These are phyloP conservation scores for Rhynchotus rufescens DNA, from an alignment of 2,797 vertebrate genomes.

Conservation along the genomic window DNA sequence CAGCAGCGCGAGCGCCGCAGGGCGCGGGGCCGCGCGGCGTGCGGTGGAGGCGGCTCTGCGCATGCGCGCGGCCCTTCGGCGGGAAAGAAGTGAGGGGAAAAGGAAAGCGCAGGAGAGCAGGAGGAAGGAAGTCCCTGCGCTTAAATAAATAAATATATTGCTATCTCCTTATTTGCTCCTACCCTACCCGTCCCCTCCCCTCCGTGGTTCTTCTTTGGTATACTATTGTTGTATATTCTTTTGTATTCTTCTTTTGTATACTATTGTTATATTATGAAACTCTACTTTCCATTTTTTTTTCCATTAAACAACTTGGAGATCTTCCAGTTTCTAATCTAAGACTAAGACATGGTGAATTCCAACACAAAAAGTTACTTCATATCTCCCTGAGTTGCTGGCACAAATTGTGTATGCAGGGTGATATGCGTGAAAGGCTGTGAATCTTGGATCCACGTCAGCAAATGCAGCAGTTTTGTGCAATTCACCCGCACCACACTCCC, in stretches of 20 bases:
- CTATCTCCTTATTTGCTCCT: neutral
- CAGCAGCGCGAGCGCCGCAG: too few species aligned
- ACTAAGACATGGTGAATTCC: neutral
- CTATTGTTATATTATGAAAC: neutral
- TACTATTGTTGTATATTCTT: too few species aligned
- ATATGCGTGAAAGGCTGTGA: neutral
- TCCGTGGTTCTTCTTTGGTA: too few species aligned
- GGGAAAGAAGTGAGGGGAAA: neutral
- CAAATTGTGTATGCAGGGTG: too few species aligned
- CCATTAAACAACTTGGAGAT: neutral
- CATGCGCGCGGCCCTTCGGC: too few species aligned
- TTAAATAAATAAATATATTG: neutral
- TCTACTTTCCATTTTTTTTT: neutral
- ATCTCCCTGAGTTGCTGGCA: neutral
- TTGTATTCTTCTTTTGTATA: too few species aligned
- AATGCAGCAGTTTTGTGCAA: neutral
- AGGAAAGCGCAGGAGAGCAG: neutral
- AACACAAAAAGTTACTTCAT: neutral
- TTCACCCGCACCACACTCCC: neutral
- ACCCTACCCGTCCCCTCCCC: neutral
- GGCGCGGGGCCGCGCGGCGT: too few species aligned
- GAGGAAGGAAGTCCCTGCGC: neutral
- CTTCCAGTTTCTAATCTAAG: neutral
- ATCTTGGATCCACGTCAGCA: neutral
- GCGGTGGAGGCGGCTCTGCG: too few species aligned